These are phyloP conservation scores for Cryptoblepharus egeriae DNA, from an alignment of 2,797 vertebrate genomes.

Conservation along the genomic window DNA sequence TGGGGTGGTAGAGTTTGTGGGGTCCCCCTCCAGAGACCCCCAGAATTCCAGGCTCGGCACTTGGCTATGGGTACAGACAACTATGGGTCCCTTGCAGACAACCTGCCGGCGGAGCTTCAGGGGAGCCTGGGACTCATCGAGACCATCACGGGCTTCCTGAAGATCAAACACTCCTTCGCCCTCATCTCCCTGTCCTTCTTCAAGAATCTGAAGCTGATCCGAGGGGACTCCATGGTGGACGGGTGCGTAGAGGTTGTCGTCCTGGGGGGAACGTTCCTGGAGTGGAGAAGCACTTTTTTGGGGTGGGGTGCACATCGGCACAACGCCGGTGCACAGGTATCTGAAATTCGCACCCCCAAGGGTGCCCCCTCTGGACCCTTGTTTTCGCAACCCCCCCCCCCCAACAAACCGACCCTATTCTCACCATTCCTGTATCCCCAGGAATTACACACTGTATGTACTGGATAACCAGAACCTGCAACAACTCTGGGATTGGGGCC, in stretches of 20 bases:
- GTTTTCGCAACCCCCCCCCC: not conserved
- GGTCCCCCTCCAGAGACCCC: too few species aligned
- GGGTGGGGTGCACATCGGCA: too few species aligned
- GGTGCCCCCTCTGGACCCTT: too few species aligned
- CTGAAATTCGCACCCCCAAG: too few species aligned
- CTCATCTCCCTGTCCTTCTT: slow-evolving; percentile 82
- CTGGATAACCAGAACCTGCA: slow-evolving; percentile 84
- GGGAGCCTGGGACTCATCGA: slow-evolving; percentile 80
- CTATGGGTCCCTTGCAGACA: slow-evolving; percentile 56
- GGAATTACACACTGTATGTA: slow-evolving; percentile 83
- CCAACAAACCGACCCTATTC: rapidly evolving
- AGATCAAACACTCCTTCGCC: slow-evolving; percentile 84
- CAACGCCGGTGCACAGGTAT: too few species aligned
- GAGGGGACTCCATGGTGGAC: slow-evolving; percentile 81
- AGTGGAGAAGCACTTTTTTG: too few species aligned
- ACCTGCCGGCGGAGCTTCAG: slow-evolving; percentile 78
- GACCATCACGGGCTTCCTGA: slow-evolving; percentile 84
- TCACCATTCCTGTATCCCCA: slow-evolving; percentile 17
- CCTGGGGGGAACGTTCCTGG: not conserved
- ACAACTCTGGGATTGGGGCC: slow-evolving; percentile 80
- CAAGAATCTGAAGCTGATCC: slow-evolving; percentile 82
- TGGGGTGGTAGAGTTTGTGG: too few species aligned
- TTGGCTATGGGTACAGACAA: too few species aligned
- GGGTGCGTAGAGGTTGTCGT: slow-evolving; percentile 70
- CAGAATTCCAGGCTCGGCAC: too few species aligned